Percentiles rank a stretch among this genome's conserved stretches.
Evolutionary conservation across 2,888 invertebrate genomes (phyloP).

Genomic region (Serrognathus titanus): DNA sequence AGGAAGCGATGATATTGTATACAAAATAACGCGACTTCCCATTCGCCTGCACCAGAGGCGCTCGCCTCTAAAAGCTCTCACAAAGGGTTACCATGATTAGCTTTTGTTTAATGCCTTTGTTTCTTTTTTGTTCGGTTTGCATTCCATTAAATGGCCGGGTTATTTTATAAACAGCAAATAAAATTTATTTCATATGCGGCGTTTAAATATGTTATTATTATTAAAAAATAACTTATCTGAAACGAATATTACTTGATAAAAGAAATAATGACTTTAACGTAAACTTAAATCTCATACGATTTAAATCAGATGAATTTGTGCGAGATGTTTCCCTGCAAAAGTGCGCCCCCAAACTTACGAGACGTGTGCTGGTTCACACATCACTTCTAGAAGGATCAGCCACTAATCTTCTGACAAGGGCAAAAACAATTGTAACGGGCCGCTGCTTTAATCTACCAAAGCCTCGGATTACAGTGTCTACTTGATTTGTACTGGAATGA

Average conservation of each 20-base stretch:
- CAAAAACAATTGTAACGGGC: slow-evolving; percentile 45
- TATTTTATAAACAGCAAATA: no score
- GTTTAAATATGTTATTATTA: no score
- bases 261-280: no score
- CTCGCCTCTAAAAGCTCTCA: slow-evolving; percentile 24
- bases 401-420: slow-evolving; percentile 49
- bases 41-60: slow-evolving; percentile 7
- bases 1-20: slow-evolving; percentile 51
- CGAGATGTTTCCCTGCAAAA: no score
- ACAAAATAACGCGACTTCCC: slow-evolving; percentile 39
- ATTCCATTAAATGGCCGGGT: neutral
- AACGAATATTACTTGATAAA: no score
- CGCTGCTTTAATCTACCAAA: slow-evolving; percentile 32
- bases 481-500: slow-evolving; percentile 25
- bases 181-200: no score
- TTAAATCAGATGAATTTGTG: no score
- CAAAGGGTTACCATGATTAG: slow-evolving; percentile 27
- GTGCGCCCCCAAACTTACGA: neutral
- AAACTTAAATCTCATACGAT: no score
- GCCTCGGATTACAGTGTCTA: slow-evolving; percentile 27
- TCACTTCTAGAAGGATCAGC: slow-evolving; percentile 45
- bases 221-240: no score
- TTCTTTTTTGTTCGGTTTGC: slow-evolving; percentile 9
- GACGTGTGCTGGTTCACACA: slow-evolving; percentile 48
- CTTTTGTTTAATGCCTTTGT: slow-evolving; percentile 27